Evolutionary conservation across 2,113 vertebrate species (phyloP), one percentile per base, ranked within the genome.

Genomic region (Petroica traversi): DNA sequence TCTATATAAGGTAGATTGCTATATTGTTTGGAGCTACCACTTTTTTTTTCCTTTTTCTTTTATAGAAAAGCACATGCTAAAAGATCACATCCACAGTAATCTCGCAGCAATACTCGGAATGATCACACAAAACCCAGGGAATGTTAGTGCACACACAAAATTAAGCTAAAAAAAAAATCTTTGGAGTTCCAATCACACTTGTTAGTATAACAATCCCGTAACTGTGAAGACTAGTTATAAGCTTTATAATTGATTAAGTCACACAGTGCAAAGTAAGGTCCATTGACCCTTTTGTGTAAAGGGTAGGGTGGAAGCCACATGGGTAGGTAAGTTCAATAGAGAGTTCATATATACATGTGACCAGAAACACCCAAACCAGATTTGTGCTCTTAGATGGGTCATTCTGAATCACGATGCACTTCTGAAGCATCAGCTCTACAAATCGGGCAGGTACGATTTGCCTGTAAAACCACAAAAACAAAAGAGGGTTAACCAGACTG

Each of bases 321-420:
- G 95, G 97, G 95, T 97, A 97, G 97, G 92, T 97, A 97, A 98
- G 97, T 98, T 98, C 97, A 97, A 97, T 94, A 97, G 84, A 97
- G 55, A 97, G 97, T 98, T 96, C 96, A 61, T 97, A 97, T 97
- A 97, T 97, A 98, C 96, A 97, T 51, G 96, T 98, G 97, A 98
- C 82, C 87, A 98, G 97, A 97, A 97, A 98, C 96, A 98, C 93
- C 88, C 97, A 98, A 97, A 97, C 88, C 85, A 96, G 92, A 97
- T 87, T 97, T 97, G 97, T 98, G 97, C 96, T 97, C 95, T 95
- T 96, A 95, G 92, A 94, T 89, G 93, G 95, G 97, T 99, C 98
- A 99, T 98, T 99, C 99, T 52, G 99, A 99, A 98, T 99, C 99
- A 96, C 99, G 98, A 97, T 99, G 99, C 88, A 99, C 99, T 98